Base-by-base conservation (phyloP, 2,888 invertebrate genomes). In the Euzetes globulus region DNA sequence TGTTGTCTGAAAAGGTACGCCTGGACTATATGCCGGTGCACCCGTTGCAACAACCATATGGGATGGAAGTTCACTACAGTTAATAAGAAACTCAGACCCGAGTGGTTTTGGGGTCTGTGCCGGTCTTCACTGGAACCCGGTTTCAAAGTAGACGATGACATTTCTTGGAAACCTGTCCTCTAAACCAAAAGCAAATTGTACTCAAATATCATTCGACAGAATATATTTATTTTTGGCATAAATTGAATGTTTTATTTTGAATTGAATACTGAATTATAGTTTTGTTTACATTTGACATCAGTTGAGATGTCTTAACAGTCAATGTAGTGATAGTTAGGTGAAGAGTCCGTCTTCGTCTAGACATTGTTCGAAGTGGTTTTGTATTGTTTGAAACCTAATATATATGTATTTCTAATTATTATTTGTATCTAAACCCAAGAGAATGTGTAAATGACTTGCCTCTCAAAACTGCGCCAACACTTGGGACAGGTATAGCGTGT, bases 11-110 rank as follows among this genome's bases (percentile, higher is more conserved):
- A 11, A 5, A 68, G 91, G 33, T 92, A 91, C 81, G 88, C 89
- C 6, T 92, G 92, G 92, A 89, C 88, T 41, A 89, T 91, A 72
- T 87, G 88, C 47, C 85, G 87, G 75, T 92, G 92, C 80, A 83
- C 83, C 72, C 81, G 83, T 27, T 92, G 92, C 81, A 81, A 83
- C 60, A 84, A 83, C 63, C 92, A 92, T 81, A 85, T 91, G 79
- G 92, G 92, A 2, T 92, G 92, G 92, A 86, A 86, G 79, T 92
- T 91, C 81, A 88, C 87, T n/a, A 88, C 89, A 0, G 84, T 85
- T 7, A 82, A 84, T 60, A 83, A 84, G 50, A 85, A 86, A 78
- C 82, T 91, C 72, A 85, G 85, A 75, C 91, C 91, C 1, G 83
- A 84, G 73, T 85, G 85, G 72, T 91, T 91, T 82, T 91, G 87